These are phyloP conservation scores for Drosophila miranda DNA, from an alignment of 1,140 invertebrate species.

Conservation along the genomic window DNA sequence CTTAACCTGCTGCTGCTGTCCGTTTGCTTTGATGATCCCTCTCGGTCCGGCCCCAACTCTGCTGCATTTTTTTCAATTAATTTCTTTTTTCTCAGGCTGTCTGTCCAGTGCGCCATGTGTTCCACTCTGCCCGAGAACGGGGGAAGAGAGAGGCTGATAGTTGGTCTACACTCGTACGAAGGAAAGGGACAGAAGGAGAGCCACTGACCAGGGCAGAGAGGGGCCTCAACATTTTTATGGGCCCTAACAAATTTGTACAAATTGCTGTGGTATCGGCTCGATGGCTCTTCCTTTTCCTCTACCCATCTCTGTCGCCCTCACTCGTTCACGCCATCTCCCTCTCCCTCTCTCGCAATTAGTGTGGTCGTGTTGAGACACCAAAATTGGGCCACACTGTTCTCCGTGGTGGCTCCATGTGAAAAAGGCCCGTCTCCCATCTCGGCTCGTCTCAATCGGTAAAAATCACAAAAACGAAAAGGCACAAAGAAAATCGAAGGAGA, in stretches of 20 bases:
- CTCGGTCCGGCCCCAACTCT: constrained; percentile 16
- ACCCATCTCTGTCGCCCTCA: background rate
- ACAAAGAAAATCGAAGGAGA: constrained; percentile 5
- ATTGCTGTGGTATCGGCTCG: constrained; percentile 55
- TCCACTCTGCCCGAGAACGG: constrained; percentile 15
- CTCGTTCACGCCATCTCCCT: background rate
- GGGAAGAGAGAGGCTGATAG: constrained; percentile 5
- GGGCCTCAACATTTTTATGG: constrained; percentile 63
- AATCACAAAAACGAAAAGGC: constrained; percentile 20
- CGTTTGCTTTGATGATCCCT: constrained; percentile 21
- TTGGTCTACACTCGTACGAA: too few relatives aligned
- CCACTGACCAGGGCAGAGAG: background rate
- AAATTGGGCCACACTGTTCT: constrained; percentile 50
- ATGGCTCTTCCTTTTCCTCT: constrained; percentile 3
- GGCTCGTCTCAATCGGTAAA: constrained; percentile 7
- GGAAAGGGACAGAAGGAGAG: too few relatives aligned
- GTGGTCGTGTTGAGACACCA: constrained; percentile 50
- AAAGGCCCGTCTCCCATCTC: constrained; percentile 10
- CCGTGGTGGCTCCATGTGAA: constrained; percentile 23
- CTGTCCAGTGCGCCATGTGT: constrained; percentile 56
- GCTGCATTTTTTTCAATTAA: constrained; percentile 56
- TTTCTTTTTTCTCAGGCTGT: constrained; percentile 47
- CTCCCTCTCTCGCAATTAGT: constrained; percentile 13
- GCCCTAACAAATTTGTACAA: constrained; percentile 76
- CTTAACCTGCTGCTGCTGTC: constrained; percentile 47